Percentiles rank a stretch among this genome's conserved stretches.
Conservation (phyloP, 2,113 vertebrate genomes). For the Xiphophorus maculatus region DNA sequence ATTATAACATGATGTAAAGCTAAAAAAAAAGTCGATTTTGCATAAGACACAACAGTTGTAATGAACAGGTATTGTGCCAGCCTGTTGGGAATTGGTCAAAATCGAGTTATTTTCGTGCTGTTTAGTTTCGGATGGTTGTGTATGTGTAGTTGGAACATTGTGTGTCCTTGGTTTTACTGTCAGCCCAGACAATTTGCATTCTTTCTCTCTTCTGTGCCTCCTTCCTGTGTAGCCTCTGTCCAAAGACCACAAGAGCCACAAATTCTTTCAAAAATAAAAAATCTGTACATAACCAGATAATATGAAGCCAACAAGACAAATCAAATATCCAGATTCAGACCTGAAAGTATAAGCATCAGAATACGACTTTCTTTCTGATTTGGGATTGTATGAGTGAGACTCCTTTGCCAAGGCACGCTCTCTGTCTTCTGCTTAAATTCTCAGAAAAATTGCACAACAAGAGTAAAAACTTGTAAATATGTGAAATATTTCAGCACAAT, state of each 20-base stretch:
- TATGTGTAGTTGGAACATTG: not conserved
- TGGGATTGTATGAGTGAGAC: not conserved
- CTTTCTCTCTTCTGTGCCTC: not conserved
- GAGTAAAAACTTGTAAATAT: not conserved
- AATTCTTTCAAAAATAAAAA: too few relatives aligned
- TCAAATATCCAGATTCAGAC: not conserved
- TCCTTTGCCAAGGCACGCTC: not conserved
- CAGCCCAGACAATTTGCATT: not conserved
- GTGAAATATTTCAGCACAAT: slow-evolving; percentile 5
- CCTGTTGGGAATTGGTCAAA: too few relatives aligned
- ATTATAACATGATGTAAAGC: too few relatives aligned
- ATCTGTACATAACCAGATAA: not conserved
- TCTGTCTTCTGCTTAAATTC: too few relatives aligned
- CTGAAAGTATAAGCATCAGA: not conserved
- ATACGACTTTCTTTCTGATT: not conserved
- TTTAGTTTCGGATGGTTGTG: not conserved
- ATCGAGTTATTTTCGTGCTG: too few relatives aligned
- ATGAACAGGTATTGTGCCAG: too few relatives aligned
- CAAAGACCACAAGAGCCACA: too few relatives aligned
- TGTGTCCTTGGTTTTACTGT: not conserved
- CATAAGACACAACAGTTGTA: too few relatives aligned
- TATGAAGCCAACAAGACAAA: not conserved
- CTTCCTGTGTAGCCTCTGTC: not conserved
- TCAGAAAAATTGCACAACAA: too few relatives aligned
- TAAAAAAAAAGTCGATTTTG: too few relatives aligned